Base-by-base conservation (phyloP, 2,797 vertebrate species). In the Lepus oiostolus region DNA sequence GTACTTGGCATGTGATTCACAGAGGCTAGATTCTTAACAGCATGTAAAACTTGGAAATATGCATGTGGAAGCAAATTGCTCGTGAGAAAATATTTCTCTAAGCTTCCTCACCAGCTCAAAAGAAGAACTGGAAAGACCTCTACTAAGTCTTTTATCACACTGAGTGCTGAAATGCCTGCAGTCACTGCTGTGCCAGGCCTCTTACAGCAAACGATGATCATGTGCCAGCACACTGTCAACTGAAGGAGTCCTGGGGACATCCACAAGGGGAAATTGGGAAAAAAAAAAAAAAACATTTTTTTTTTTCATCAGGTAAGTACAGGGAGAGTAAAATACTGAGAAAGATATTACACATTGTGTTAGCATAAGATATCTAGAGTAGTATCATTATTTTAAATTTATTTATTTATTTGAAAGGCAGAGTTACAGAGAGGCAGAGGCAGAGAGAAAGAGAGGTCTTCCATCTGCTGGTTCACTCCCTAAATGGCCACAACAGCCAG, bases 301-400 rank as follows among this genome's bases (percentile, higher is more conserved):
- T 85, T 89, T 81, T 88, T 85, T n/a, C 0, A 24, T 74, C 30
- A 74, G 42, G 35, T 30, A 58, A 62, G n/a, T 93, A 62, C 4
- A 91, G 82, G 58, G 84, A 47, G 77, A 94, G 82, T 81, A 38
- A 84, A 88, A 90, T 79, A n/a, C 65, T 65, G 22, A 93, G 62
- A 84, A 92, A 67, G 32, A 58, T 47, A 79, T 16, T 79, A 19
- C 50, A 62, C 24, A 24, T 32, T 71, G 26, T 28, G 47, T 62
- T 92, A 72, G 12, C 28, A n/a, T 62, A 79, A 88, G 82, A 11
- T 22, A 88, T 32, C 26, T 50, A 77, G 72, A 75, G 60, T 84
- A 84, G 6, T 86, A 52, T 38, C 68, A 28, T 24, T n/a, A 35
- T 47, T 47, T 47, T 47, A 47, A 47, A 47, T 47, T 47, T 47